A percentile compares a stretch with the other conserved stretches of the same genome.
Conservation (phyloP, 64 coral and sea anemone species). For the Porites lutea region DNA sequence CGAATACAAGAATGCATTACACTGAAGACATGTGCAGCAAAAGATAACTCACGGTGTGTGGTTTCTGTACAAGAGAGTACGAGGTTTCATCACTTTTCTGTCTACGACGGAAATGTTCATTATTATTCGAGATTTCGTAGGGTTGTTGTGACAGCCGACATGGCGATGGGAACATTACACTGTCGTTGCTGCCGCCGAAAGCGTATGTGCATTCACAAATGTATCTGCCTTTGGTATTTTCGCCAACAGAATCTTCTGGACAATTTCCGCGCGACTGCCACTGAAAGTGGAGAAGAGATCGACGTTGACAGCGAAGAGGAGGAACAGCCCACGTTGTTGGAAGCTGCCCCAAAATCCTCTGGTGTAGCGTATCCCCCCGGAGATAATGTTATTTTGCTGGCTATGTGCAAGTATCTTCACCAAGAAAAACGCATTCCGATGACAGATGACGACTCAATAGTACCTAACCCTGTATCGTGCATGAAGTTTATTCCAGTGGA, state of each 20-base stretch:
- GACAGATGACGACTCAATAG: not conserved
- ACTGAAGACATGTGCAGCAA: not conserved
- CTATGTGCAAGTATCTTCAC: constrained; percentile 51
- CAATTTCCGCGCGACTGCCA: not conserved
- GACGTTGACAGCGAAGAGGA: not conserved
- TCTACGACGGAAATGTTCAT: constrained; percentile 64
- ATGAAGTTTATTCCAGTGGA: constrained; percentile 56
- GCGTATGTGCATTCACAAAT: constrained; percentile 51
- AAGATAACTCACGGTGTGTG: constrained; percentile 15
- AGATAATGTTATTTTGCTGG: not conserved
- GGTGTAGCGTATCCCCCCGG: constrained; percentile 26
- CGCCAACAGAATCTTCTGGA: constrained; percentile 32
- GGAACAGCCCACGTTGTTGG: not conserved
- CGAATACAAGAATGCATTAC: not conserved
- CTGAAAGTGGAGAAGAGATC: not conserved
- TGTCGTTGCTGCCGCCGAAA: constrained; percentile 61
- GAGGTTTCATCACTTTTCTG: constrained; percentile 59
- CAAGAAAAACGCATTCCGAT: constrained; percentile 25
- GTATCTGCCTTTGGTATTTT: constrained; percentile 64
- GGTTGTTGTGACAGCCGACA: constrained; percentile 49
- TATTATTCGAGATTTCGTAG: constrained; percentile 65
- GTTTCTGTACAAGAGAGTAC: constrained; percentile 35
- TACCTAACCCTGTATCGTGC: not conserved
- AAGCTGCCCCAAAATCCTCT: not conserved
- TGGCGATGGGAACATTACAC: constrained; percentile 56